Evolutionary conservation across 2,888 invertebrate species (phyloP).

Genomic region (Rhabditoides inermis): DNA sequence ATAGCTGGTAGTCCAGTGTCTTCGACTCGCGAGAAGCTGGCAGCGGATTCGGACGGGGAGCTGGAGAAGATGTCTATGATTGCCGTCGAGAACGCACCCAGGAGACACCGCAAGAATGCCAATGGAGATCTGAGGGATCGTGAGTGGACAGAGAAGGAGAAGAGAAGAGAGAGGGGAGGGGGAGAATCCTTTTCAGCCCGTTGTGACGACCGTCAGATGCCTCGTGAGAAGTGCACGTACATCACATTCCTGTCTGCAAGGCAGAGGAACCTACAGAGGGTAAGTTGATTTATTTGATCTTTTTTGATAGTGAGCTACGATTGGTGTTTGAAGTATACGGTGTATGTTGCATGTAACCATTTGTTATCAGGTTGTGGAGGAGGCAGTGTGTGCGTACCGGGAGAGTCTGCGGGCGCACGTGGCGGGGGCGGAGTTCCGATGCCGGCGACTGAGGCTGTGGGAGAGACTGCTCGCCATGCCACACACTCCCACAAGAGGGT

Average conservation of each 20-base stretch:
- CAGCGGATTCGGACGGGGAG: background rate
- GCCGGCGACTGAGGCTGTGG: slow-evolving; percentile 20
- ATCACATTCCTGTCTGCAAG: slow-evolving; percentile 31
- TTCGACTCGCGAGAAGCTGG: too few species aligned
- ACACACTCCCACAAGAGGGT: too few species aligned
- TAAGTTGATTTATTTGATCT: background rate
- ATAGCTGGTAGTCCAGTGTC: too few species aligned
- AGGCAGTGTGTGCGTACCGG: slow-evolving; percentile 9
- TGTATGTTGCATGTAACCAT: background rate
- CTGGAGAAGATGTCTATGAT: too few species aligned
- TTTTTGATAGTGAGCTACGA: too few species aligned
- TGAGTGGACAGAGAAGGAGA: background rate
- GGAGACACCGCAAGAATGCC: slow-evolving; percentile 6
- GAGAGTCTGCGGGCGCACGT: slow-evolving; percentile 8
- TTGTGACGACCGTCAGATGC: slow-evolving; percentile 12
- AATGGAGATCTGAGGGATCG: too few species aligned
- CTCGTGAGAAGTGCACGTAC: slow-evolving; percentile 29
- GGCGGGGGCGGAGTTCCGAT: slow-evolving; percentile 18
- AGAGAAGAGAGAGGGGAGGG: background rate
- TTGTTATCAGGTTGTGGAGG: slow-evolving; percentile 11
- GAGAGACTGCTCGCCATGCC: slow-evolving; percentile 1
- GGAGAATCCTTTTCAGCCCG: background rate
- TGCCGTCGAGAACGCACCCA: slow-evolving; percentile 2
- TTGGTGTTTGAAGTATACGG: too few species aligned
- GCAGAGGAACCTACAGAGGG: slow-evolving; percentile 31